Evolutionary conservation across 2,888 invertebrate species (phyloP), one percentile per base, ranked within the genome.

Genomic region (Tipula unca): DNA sequence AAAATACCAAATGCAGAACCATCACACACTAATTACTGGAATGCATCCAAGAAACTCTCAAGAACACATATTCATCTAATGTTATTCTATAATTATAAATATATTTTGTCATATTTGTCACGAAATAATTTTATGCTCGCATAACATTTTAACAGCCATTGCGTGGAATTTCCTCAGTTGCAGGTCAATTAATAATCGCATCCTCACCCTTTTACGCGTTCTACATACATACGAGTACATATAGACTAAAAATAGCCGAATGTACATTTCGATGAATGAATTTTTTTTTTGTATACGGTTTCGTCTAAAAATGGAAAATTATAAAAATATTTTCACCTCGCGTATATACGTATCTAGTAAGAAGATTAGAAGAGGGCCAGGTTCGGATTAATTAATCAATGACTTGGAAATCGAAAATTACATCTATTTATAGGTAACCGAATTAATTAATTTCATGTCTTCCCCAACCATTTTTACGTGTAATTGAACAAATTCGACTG

Each of bases 31-130:
- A 69, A 69, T 69, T 25, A 69, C 69, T 69, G 69, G 69, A 25
- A 69, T 20, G 25, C 25, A 10, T 20, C 69, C 20, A 69, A 69
- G 69, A 3, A 69, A 25, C 10, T 69, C 69, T 69, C 25, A 69
- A 25, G 25, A 10, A 69, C 25, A 69, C 69, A 25, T n/a, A n/a
- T 69, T 69, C 13, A 25, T 69, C 69, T 69, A 69, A 25, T 69
- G 25, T 25, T 69, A 25, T 69, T 69, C 69, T 6, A n/a, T 69
- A 69, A 69, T 69, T 25, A 69, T 69, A 69, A n/a, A n/a, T n/a
- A n/a, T n/a, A n/a, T n/a, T n/a, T n/a, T 69, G 20, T 69, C 69
- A 69, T 69, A 69, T 69, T 54, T 69, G 69, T 69, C 69, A 69
- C 69, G 17, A 17, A 20, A 54, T 54, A 54, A 54, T 54, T 54